Conservation (phyloP, 2,888 invertebrate genomes). For the Leptopilina myrica region DNA sequence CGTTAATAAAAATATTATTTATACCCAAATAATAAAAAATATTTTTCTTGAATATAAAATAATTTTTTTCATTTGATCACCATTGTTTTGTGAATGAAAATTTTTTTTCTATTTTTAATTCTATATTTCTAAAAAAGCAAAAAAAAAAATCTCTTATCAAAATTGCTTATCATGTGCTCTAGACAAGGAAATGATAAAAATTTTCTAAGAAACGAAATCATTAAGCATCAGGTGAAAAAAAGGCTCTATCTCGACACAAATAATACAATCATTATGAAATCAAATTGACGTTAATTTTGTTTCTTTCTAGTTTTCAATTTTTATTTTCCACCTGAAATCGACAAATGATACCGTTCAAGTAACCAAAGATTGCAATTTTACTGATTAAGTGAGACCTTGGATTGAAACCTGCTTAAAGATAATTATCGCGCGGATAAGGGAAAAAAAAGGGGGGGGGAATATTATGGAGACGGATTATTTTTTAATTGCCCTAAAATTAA, state of each 20-base stretch:
- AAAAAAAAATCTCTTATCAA: no score
- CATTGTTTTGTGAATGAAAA: no score
- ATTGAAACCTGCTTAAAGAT: constrained; percentile 23
- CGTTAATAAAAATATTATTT: no score
- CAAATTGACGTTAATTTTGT: background rate
- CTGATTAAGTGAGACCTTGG: constrained; percentile 22
- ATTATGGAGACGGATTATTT: background rate
- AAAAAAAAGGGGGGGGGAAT: background rate
- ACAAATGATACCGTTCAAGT: constrained; percentile 39
- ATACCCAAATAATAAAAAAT: no score
- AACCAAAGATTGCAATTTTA: constrained; percentile 15
- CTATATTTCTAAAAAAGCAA: no score
- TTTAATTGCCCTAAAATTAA: background rate
- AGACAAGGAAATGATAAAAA: background rate
- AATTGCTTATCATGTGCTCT: no score
- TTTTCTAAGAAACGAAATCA: background rate
- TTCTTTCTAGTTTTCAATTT: no score
- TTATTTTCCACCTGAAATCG: constrained; percentile 29
- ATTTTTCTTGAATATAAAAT: no score
- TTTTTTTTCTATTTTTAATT: no score
- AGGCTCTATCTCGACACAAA: background rate
- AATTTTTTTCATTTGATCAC: no score
- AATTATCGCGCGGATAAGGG: background rate
- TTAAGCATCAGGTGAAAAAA: background rate
- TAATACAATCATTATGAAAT: background rate